Percentiles rank a stretch among this genome's conserved stretches.
Evolutionary conservation across 1,140 invertebrate species (phyloP).

Genomic region (Trypoxylus dichotomus): DNA sequence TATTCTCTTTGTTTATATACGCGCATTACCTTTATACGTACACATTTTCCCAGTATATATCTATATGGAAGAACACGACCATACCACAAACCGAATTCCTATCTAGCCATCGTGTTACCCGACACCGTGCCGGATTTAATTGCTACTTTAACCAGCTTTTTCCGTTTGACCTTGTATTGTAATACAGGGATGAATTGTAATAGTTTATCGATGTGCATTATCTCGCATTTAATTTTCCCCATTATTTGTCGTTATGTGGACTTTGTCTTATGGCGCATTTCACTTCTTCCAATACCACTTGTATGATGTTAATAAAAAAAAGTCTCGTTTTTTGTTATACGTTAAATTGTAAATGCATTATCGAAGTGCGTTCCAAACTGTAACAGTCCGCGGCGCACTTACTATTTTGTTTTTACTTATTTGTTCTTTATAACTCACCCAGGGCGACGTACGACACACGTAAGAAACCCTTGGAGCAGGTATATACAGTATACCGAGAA

Average conservation of each 20-base stretch:
- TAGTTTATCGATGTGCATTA: background rate
- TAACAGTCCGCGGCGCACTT: no score
- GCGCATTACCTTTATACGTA: background rate
- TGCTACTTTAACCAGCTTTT: background rate
- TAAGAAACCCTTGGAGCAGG: no score
- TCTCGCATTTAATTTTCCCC: background rate
- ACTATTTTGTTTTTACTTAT: no score
- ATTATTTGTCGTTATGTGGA: background rate
- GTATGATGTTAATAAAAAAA: no score
- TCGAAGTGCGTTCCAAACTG: no score
- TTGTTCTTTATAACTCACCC: no score
- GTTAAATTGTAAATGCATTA: no score
- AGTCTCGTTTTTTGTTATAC: no score
- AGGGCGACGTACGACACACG: no score
- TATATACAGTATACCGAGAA: no score
- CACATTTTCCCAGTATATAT: background rate
- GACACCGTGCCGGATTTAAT: conserved; percentile 6
- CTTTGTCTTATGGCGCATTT: background rate
- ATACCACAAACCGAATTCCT: conserved; percentile 21
- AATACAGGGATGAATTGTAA: background rate
- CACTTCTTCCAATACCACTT: no score
- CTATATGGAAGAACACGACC: background rate
- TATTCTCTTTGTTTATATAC: conserved; percentile 13
- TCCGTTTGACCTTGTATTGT: conserved; percentile 16
- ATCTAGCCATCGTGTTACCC: conserved; percentile 8